These are phyloP conservation scores for Bubalus kerabau DNA, from an alignment of 2,113 vertebrate species.

Conservation along the genomic window DNA sequence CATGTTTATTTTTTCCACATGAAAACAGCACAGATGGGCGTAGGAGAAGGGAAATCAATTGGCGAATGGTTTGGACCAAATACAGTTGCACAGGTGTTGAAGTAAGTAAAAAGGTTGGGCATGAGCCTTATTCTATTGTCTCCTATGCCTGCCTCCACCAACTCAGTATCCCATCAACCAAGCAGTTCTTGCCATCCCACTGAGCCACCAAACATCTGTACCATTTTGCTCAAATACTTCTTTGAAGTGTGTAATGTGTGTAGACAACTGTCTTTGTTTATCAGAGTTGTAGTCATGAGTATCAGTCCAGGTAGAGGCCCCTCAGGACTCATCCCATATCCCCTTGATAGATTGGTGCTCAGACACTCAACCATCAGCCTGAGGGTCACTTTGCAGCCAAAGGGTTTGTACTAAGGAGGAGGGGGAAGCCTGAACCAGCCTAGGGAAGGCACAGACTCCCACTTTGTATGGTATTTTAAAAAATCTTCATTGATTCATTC, in stretches of 20 bases:
- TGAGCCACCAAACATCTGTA: not conserved
- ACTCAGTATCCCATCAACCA: not conserved
- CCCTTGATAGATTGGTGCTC: not conserved
- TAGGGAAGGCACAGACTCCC: not conserved
- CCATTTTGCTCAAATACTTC: not conserved
- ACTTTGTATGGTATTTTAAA: not conserved
- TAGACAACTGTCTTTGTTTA: not conserved
- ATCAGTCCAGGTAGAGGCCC: not conserved
- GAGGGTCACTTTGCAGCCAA: not conserved
- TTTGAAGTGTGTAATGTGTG: not conserved
- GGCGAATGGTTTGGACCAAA: slow-evolving; percentile 99
- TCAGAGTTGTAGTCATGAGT: not conserved
- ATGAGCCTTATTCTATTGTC: not conserved
- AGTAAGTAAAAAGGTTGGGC: slow-evolving; percentile 85
- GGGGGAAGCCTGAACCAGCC: not conserved
- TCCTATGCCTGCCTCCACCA: not conserved
- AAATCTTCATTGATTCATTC: not conserved
- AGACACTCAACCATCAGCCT: not conserved
- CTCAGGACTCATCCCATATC: not conserved
- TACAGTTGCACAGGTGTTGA: slow-evolving; percentile 98
- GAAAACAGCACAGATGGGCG: slow-evolving; percentile 97
- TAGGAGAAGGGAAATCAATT: slow-evolving; percentile 98
- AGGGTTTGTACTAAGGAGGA: not conserved
- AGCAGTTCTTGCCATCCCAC: not conserved
- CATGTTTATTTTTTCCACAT: slow-evolving; percentile 54